phyloP scores from a whole-genome alignment of 2,113 vertebrate genomes.

The Sorex araneus region DNA sequence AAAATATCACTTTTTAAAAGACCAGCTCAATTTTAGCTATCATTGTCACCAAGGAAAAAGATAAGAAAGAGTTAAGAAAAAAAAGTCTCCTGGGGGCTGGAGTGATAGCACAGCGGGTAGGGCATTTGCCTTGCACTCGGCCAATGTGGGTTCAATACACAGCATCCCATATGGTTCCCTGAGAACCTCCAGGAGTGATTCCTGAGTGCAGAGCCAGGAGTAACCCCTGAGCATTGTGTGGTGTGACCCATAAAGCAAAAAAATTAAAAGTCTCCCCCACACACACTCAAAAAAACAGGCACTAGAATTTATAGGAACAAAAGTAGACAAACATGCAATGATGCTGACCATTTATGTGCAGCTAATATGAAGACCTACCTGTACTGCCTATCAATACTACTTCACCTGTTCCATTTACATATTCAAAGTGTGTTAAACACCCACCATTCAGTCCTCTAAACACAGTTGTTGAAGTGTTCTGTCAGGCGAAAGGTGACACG shows the following conservation, averaged over 20 bases:
- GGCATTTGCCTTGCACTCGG: no score
- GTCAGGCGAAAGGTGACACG: neutral
- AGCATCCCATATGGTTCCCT: no score
- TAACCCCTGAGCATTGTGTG: no score
- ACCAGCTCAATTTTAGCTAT: neutral
- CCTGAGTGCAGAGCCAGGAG: no score
- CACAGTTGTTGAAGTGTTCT: neutral
- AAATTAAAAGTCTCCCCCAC: no score
- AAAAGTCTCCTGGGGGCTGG: no score
- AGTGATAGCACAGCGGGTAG: no score
- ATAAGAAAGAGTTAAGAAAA: neutral
- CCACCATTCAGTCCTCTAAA: neutral
- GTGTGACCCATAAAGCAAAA: no score
- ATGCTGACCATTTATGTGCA: neutral
- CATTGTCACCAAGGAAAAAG: neutral
- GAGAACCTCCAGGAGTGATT: no score
- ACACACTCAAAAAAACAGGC: neutral
- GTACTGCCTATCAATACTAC: neutral
- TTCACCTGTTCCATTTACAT: neutral
- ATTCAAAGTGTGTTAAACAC: neutral
- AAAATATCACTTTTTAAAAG: slow-evolving; percentile 19
- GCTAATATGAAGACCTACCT: neutral
- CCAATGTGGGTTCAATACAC: no score
- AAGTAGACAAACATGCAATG: neutral
- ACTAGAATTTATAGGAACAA: neutral